phyloP scores from a whole-genome alignment of 2,797 vertebrate genomes.

The Furcifer pardalis region DNA sequence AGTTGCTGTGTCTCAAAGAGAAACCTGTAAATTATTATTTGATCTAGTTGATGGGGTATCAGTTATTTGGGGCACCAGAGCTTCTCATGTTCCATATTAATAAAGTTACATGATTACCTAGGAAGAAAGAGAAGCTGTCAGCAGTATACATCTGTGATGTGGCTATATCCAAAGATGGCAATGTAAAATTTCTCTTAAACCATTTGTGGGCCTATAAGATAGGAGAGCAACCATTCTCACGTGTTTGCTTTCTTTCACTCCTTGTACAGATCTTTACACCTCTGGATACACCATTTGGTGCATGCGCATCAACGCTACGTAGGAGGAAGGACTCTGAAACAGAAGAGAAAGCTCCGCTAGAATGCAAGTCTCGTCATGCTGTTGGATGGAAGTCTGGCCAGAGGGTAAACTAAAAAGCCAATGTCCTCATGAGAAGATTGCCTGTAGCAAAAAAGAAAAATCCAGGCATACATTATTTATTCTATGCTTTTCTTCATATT shows the following conservation, averaged over 20 bases:
- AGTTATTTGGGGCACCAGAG: not conserved
- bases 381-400: slow-evolving; percentile 48
- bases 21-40: not conserved
- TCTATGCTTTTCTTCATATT: slow-evolving; percentile 20
- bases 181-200: not conserved
- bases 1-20: not conserved
- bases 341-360: slow-evolving; percentile 66
- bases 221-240: slow-evolving; percentile 29
- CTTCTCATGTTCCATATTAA: no score
- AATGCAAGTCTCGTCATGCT: slow-evolving; percentile 48
- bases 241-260: slow-evolving; percentile 13
- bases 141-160: not conserved
- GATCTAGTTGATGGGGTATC: not conserved
- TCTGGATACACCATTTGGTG: slow-evolving; percentile 89
- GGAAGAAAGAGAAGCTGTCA: not conserved
- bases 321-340: slow-evolving; percentile 75
- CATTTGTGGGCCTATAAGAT: not conserved
- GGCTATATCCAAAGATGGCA: not conserved
- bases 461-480: slow-evolving; percentile 10
- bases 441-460: slow-evolving; percentile 31
- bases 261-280: slow-evolving; percentile 86
- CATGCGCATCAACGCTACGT: slow-evolving; percentile 88
- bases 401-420: slow-evolving; percentile 45
- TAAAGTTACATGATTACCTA: no score
- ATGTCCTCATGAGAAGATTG: slow-evolving; percentile 10